A percentile compares a stretch with the other conserved stretches of the same genome.
These are phyloP conservation scores for Saturnia pavonia DNA, from an alignment of 2,888 invertebrate species.

Conservation along the genomic window DNA sequence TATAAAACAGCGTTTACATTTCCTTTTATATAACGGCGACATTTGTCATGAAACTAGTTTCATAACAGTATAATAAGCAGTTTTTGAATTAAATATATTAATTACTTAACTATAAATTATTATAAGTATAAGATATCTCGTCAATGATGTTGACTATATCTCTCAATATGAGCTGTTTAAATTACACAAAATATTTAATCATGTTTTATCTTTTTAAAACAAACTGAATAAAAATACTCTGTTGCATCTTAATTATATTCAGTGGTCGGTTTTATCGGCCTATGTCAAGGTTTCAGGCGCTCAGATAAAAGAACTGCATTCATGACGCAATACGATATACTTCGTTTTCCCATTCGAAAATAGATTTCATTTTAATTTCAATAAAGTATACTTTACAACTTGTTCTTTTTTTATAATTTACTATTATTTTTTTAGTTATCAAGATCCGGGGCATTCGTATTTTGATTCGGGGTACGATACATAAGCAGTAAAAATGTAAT, in stretches of 20 bases:
- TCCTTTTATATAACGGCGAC: too few species aligned
- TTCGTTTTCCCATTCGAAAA: constrained; percentile 12
- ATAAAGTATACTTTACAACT: constrained; percentile 10
- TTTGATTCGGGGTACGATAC: background rate
- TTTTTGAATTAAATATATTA: too few species aligned
- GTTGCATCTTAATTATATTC: constrained; percentile 27
- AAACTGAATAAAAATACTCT: constrained; percentile 20
- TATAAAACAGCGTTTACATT: too few species aligned
- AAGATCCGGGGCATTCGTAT: constrained; percentile 11
- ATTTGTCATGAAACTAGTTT: too few species aligned
- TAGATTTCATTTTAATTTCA: background rate
- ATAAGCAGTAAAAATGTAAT: background rate
- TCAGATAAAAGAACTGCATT: constrained; percentile 42
- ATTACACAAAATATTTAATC: constrained; percentile 13
- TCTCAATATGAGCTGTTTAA: constrained; percentile 28
- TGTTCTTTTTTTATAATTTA: background rate
- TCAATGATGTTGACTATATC: constrained; percentile 12
- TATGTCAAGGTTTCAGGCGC: constrained; percentile 53
- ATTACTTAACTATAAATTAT: too few species aligned
- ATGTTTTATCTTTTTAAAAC: constrained; percentile 3
- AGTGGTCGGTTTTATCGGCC: constrained; percentile 44
- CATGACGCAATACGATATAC: constrained; percentile 30
- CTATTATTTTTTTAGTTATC: constrained; percentile 9
- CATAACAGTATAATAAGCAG: too few species aligned
- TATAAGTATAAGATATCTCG: too few species aligned